Conservation (phyloP, 2,113 vertebrate genomes). For the Pampusana beccarii region DNA sequence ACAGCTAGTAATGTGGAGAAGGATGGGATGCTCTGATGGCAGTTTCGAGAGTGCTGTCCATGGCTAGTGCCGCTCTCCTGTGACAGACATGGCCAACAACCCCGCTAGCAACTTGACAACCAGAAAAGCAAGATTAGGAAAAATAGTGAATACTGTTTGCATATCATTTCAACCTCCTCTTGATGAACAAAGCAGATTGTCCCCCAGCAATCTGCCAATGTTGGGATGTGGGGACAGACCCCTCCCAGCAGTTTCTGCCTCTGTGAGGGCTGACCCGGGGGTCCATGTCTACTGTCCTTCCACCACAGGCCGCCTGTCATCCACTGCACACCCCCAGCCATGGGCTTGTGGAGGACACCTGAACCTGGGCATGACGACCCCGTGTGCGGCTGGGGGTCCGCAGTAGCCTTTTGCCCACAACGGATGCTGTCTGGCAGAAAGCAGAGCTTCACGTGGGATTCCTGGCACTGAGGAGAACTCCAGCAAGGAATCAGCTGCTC, state of each 20-base stretch:
- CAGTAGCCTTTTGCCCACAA: not conserved
- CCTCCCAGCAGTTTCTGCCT: not conserved
- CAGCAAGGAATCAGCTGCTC: not conserved
- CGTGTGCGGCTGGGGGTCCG: not conserved
- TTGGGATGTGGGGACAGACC: accelerated
- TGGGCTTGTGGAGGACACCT: not conserved
- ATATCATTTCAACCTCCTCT: not conserved
- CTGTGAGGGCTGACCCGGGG: not conserved
- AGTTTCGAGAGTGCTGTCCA: not conserved
- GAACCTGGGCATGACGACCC: not conserved
- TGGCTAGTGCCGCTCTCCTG: not conserved
- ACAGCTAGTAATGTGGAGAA: not conserved
- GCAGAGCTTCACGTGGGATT: not conserved
- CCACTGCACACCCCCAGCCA: not conserved
- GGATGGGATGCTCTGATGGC: not conserved
- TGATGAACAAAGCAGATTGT: not conserved
- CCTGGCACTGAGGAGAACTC: not conserved
- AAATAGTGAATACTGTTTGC: not conserved
- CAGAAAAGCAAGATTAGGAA: not conserved
- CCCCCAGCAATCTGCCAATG: accelerated
- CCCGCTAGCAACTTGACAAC: not conserved
- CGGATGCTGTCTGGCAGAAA: not conserved
- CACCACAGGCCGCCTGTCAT: not conserved
- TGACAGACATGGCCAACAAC: not conserved
- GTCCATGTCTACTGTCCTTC: not conserved